Evolutionary conservation across 2,113 vertebrate species (phyloP), one percentile per base, ranked within the genome.

Genomic region (Mustela nigripes): DNA sequence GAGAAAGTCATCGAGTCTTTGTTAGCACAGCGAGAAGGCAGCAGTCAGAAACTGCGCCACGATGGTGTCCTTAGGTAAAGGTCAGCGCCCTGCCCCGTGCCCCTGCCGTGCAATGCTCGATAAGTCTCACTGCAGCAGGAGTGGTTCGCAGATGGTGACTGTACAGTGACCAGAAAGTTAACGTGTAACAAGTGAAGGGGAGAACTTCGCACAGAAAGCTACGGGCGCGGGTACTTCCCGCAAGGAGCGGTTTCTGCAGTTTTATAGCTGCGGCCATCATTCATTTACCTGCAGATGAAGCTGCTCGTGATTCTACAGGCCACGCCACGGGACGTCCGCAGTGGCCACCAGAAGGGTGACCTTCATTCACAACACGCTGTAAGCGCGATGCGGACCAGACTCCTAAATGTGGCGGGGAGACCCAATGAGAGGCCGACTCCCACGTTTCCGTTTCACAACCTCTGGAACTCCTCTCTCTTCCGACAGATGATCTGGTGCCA

Each of bases 191-290:
- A 97, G 96, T 71, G 92, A 91, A 84, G 95, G 93, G 95, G 92
- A 98, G 98, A 98, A 98, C 98, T 99, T 99, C 98, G 98, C 94
- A 98, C 98, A 4, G 48, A 98, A 92, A 97, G 93, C 89, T 88
- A 97, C 45, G 97, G 26, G 53, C 31, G 89, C 71, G 78, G 97
- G 62, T 97, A 98, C 95, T 98, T 95, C 97, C 97, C 91, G 89
- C 96, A 98, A 98, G 98, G 60, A 94, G 84, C 79, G 31, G 69
- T 69, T 97, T 91, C n/a, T 21, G 94, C 97, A 96, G 83, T 95
- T 39, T 98, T 88, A 94, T 67, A 95, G 95, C 93, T 93, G 92
- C 63, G 53, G 83, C 48, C 90, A 98, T 98, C 98, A 98, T 94
- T 98, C 97, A 99, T 98, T 98, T 97, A 98, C 98, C 93, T 56